Evolutionary conservation across 2,113 vertebrate genomes (phyloP).

Genomic region (Bubo bubo): DNA sequence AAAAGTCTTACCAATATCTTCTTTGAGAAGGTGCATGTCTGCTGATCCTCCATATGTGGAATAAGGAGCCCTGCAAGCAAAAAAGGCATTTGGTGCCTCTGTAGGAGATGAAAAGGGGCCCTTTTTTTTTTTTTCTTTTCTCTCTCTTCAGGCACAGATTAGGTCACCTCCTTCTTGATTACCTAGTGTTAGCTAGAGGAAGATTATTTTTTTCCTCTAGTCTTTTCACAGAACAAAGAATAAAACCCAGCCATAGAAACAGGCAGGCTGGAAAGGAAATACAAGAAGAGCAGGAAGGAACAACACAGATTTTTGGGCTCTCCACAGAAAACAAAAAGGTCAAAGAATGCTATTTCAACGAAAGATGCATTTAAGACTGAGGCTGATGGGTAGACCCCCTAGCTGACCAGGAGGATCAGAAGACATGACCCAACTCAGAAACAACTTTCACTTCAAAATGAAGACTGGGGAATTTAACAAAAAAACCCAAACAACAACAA

Average conservation of each 20-base stretch:
- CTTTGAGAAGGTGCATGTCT: slow-evolving; percentile 58
- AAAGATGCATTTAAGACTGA: neutral
- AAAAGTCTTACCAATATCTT: slow-evolving; percentile 67
- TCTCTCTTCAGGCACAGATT: neutral
- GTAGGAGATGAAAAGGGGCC: slow-evolving; percentile 16
- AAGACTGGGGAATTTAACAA: neutral
- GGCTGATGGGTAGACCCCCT: neutral
- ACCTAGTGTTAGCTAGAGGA: neutral
- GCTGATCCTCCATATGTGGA: slow-evolving; percentile 48
- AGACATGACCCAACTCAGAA: neutral
- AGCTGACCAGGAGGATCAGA: neutral
- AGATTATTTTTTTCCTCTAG: neutral
- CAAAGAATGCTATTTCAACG: neutral
- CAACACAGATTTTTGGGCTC: neutral
- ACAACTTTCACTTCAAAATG: neutral
- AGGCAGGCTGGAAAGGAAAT: neutral
- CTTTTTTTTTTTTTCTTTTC: neutral
- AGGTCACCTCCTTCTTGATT: neutral
- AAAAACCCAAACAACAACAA: neutral
- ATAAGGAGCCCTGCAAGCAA: slow-evolving; percentile 62
- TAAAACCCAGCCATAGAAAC: slow-evolving; percentile 29
- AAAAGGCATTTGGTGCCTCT: slow-evolving; percentile 69
- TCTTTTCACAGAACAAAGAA: neutral
- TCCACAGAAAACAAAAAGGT: neutral
- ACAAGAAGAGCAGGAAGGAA: neutral